Percentiles rank a stretch among this genome's conserved stretches.
phyloP scores from a whole-genome alignment of 2,113 vertebrate species.

The Oceanodroma tethys region DNA sequence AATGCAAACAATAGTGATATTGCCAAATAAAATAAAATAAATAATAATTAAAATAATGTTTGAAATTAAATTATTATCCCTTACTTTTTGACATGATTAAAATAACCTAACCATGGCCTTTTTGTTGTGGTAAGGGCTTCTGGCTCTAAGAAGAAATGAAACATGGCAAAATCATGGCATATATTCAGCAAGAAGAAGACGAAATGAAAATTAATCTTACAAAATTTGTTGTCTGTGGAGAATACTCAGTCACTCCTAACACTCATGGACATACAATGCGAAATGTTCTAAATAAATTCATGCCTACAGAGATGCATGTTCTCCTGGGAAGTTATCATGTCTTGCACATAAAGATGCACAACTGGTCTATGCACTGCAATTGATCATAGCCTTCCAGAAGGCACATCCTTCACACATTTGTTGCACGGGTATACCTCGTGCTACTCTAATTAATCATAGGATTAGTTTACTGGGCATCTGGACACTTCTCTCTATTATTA shows the following conservation, averaged over 20 bases:
- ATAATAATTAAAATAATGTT: background rate
- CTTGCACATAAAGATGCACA: background rate
- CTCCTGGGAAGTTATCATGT: background rate
- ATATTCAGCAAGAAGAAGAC: background rate
- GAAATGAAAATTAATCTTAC: background rate
- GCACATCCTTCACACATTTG: background rate
- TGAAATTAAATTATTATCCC: background rate
- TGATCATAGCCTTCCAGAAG: background rate
- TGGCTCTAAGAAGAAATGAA: background rate
- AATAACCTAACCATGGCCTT: background rate
- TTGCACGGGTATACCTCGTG: rapidly evolving
- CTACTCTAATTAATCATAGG: no score
- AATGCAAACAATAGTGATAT: background rate
- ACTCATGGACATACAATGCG: background rate
- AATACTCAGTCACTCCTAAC: background rate
- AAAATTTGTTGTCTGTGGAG: background rate
- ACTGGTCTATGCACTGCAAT: no score
- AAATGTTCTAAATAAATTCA: background rate
- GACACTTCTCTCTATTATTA: no score
- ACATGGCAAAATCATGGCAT: background rate
- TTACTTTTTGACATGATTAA: background rate
- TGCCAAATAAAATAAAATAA: background rate
- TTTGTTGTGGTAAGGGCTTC: background rate
- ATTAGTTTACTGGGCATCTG: background rate
- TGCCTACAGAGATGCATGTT: background rate